Conservation (phyloP, 2,888 invertebrate species). For the Microplitis deprimator region DNA sequence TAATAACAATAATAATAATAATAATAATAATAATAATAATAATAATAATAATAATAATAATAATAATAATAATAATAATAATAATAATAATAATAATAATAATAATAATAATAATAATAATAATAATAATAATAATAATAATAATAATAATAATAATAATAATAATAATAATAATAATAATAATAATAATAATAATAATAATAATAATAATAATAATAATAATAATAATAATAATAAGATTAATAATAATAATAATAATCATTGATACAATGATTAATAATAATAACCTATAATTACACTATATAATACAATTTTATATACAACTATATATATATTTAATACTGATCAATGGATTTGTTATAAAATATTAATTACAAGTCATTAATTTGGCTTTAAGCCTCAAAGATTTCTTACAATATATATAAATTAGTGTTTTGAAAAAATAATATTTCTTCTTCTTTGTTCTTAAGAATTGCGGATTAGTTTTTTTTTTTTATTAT, state of each 20-base stretch:
- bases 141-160: neutral
- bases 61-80: neutral
- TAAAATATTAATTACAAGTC: constrained; percentile 10
- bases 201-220: neutral
- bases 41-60: neutral
- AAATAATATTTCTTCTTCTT: too few relatives aligned
- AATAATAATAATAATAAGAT: neutral
- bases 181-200: neutral
- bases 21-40: neutral
- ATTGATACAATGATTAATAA: neutral
- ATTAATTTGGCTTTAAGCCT: neutral
- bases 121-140: neutral
- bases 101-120: neutral
- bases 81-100: neutral
- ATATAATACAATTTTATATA: neutral
- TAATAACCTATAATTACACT: neutral
- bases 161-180: neutral
- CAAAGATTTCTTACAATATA: constrained; percentile 14
- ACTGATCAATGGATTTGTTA: constrained; percentile 43
- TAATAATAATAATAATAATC: neutral
- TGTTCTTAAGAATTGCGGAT: too few relatives aligned
- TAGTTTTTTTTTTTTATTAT: too few relatives aligned
- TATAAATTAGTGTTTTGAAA: neutral
- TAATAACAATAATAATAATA: neutral
- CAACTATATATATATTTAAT: constrained; percentile 38